phyloP scores from a whole-genome alignment of 2,797 vertebrate species.

The Clamator glandarius region DNA sequence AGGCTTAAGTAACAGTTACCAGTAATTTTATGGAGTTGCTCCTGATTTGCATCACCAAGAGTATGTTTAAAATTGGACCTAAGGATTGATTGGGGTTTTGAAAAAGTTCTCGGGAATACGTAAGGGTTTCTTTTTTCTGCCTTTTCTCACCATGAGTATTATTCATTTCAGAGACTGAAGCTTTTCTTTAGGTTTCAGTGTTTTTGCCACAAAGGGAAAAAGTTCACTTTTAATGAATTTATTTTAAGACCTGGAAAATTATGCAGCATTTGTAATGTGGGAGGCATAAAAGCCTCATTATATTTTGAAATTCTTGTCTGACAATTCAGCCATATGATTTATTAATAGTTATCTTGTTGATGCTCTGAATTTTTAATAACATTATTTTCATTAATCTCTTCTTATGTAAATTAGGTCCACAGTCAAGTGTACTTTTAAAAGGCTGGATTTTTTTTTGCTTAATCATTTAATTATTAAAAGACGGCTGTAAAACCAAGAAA shows the following conservation, averaged over 20 bases:
- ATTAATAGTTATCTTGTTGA: constrained; percentile 77
- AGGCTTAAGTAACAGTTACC: constrained; percentile 51
- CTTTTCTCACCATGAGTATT: constrained; percentile 22
- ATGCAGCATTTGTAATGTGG: constrained; percentile 68
- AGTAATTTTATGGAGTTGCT: constrained; percentile 9
- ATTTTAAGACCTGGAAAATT: constrained; percentile 66
- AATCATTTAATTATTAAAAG: constrained; percentile 75
- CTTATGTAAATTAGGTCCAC: constrained; percentile 73
- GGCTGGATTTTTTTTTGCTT: constrained; percentile 68
- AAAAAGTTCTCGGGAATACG: not conserved
- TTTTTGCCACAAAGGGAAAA: constrained; percentile 59
- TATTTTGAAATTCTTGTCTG: constrained; percentile 76
- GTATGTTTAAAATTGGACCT: constrained; percentile 29
- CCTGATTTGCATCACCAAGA: constrained; percentile 57
- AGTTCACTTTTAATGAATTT: constrained; percentile 66
- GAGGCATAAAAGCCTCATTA: constrained; percentile 74
- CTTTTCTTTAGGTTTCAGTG: constrained; percentile 48
- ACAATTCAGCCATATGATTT: constrained; percentile 77
- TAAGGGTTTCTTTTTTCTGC: constrained; percentile 39
- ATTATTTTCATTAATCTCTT: constrained; percentile 76
- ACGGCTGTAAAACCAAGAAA: constrained; percentile 65
- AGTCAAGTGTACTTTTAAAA: constrained; percentile 73
- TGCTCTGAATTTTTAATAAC: constrained; percentile 77
- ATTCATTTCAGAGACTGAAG: constrained; percentile 42
- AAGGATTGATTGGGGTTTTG: constrained; percentile 41